Conservation (phyloP, 2,113 vertebrate species). For the Microcebus murinus region DNA sequence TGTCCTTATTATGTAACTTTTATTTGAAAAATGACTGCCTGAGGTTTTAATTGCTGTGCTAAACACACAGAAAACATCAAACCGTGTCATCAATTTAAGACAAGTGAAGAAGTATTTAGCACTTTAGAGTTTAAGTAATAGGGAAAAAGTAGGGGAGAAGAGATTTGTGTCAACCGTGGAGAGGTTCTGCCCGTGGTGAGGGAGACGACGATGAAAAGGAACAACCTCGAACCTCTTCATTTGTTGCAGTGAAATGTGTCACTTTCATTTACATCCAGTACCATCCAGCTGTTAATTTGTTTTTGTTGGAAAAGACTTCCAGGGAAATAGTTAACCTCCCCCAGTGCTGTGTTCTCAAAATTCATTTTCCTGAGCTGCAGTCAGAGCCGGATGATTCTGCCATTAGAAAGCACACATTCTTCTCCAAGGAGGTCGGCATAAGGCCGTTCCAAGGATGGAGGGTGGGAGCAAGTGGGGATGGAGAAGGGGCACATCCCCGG, state of each 20-base stretch:
- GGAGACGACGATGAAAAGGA: not conserved
- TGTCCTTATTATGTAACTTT: not conserved
- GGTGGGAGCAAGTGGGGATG: not conserved
- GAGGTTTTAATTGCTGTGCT: constrained; percentile 29
- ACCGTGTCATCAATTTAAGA: not conserved
- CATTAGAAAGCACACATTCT: not conserved
- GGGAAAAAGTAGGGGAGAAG: not conserved
- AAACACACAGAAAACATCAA: not conserved
- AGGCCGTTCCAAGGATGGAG: not conserved
- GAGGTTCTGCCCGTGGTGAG: not conserved
- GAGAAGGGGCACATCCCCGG: not conserved
- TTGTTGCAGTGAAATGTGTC: constrained; percentile 28
- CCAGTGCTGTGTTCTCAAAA: not conserved
- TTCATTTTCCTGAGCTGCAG: constrained; percentile 3
- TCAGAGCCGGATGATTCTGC: not conserved
- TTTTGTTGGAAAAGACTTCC: constrained; percentile 56
- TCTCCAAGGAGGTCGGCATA: not conserved
- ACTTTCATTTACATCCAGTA: constrained; percentile 15
- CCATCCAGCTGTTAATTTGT: constrained; percentile 45
- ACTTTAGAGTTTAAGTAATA: not conserved
- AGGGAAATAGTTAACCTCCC: constrained; percentile 35
- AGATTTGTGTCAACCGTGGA: not conserved
- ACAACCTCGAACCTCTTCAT: not conserved
- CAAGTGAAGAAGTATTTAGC: not conserved
- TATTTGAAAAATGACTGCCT: constrained; percentile 38